Evolutionary conservation across 2,797 vertebrate species (phyloP), one percentile per base, ranked within the genome.

Genomic region (Acipenser transmontanus): DNA sequence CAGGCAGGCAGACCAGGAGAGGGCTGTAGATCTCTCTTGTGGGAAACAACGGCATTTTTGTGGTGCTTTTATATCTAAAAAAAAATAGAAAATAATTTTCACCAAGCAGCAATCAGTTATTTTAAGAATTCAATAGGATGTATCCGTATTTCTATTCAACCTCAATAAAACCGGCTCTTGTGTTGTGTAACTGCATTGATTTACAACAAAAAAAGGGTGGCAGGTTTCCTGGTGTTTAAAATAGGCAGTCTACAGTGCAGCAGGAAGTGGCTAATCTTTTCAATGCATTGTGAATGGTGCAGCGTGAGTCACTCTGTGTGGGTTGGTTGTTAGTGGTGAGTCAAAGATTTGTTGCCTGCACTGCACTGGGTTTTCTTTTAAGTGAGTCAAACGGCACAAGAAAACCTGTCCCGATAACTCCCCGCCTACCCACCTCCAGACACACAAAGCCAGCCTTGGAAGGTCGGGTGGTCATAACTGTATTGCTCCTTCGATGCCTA

Each of bases 251-350:
- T 8, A 47, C 61, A 67, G 63, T 62, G 65, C 20, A 63, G 62
- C 74, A 74, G 75, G 73, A 79, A 78, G 64, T 59, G 62, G 69
- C 65, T 77, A 74, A 78, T 73, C 72, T 75, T 71, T 61, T 69
- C 63, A 48, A 64, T 50, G 61, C 49, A 59, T 62, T 61, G 59
- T 74, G 74, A 79, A 74, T 69, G 71, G 64, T 70, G 63, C 65
- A 2, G 62, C 65, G 65, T 77, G 73, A 77, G 69, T 80, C 76
- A 76, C 50, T 20, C 57, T 60, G 59, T 60, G 66, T 52, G 61
- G 59, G 62, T 47, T 66, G 64, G 57, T 64, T 47, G 68, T 77
- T 72, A 73, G 66, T 61, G 5, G 72, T 76, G 77, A 77, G 68
- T 77, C 74, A 77, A 34, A 13, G 49, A 8, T 51, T 54, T 63